These are phyloP conservation scores for Hemibagrus guttatus DNA, from an alignment of 2,797 vertebrate genomes.

Conservation along the genomic window DNA sequence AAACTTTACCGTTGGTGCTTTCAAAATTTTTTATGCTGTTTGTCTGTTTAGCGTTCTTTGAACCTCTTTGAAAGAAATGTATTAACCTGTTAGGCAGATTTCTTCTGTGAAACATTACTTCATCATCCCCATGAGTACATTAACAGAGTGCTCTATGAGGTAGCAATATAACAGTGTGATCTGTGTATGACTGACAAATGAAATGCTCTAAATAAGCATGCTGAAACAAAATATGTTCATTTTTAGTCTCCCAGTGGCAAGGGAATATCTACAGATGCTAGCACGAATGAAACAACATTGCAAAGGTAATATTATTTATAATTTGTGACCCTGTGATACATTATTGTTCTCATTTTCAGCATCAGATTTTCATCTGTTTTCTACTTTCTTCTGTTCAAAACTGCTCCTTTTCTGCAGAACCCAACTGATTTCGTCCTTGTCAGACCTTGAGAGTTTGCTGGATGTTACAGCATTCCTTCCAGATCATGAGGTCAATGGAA, in stretches of 20 bases:
- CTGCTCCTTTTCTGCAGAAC: constrained; percentile 59
- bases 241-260: constrained; percentile 80
- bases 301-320: constrained; percentile 78
- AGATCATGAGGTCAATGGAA: constrained; percentile 66
- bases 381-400: not conserved
- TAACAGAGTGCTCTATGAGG: not conserved
- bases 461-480: constrained; percentile 81
- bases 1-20: not conserved
- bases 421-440: constrained; percentile 82
- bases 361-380: not conserved
- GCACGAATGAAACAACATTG: constrained; percentile 78
- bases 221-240: constrained; percentile 30
- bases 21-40: not conserved
- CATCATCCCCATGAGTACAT: not conserved
- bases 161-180: constrained; percentile 9
- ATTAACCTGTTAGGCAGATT: not conserved
- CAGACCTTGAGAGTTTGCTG: constrained; percentile 82
- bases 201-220: constrained; percentile 21
- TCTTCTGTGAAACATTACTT: not conserved
- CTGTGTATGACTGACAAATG: not conserved
- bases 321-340: not conserved
- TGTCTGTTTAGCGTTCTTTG: not conserved
- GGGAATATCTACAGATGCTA: constrained; percentile 78
- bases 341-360: not conserved
- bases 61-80: not conserved